Percentiles rank a stretch among this genome's conserved stretches.
Conservation (phyloP, 2,113 vertebrate genomes). For the Aphyosemion australe region DNA sequence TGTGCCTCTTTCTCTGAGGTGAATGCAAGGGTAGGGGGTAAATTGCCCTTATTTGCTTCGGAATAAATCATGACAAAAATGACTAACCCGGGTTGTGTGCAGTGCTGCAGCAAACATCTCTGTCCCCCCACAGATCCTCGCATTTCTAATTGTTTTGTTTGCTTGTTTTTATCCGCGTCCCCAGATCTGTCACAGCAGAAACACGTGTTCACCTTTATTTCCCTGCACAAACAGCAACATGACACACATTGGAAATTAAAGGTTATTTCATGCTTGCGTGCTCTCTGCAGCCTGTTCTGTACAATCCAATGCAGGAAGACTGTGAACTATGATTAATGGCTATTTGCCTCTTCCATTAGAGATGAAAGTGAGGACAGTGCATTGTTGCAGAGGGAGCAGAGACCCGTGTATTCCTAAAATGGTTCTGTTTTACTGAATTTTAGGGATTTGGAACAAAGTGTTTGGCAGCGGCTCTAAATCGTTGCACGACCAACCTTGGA, state of each 20-base stretch:
- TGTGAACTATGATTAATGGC: constrained; percentile 61
- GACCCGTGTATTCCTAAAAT: constrained; percentile 33
- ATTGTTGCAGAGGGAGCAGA: constrained; percentile 39
- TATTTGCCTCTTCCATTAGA: constrained; percentile 56
- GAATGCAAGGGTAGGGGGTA: constrained; percentile 68
- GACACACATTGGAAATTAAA: constrained; percentile 36
- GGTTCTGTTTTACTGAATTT: constrained; percentile 51
- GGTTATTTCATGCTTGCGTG: constrained; percentile 53
- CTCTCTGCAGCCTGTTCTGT: constrained; percentile 26
- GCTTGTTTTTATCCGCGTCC: background rate
- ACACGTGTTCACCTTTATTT: constrained; percentile 21
- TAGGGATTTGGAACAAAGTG: constrained; percentile 46
- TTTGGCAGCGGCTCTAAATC: constrained; percentile 58
- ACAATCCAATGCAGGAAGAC: constrained; percentile 41
- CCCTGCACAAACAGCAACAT: background rate
- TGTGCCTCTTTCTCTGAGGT: constrained; percentile 57
- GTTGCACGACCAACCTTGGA: constrained; percentile 64
- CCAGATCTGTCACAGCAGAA: background rate
- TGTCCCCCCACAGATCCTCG: background rate
- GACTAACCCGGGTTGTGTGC: constrained; percentile 37
- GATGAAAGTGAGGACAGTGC: constrained; percentile 49
- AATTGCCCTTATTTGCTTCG: constrained; percentile 73
- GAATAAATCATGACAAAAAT: constrained; percentile 67
- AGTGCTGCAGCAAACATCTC: constrained; percentile 16
- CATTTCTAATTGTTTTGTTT: background rate